Evolutionary conservation across 2,888 invertebrate species (phyloP).

Genomic region (Sphaerophoria rueppellii): DNA sequence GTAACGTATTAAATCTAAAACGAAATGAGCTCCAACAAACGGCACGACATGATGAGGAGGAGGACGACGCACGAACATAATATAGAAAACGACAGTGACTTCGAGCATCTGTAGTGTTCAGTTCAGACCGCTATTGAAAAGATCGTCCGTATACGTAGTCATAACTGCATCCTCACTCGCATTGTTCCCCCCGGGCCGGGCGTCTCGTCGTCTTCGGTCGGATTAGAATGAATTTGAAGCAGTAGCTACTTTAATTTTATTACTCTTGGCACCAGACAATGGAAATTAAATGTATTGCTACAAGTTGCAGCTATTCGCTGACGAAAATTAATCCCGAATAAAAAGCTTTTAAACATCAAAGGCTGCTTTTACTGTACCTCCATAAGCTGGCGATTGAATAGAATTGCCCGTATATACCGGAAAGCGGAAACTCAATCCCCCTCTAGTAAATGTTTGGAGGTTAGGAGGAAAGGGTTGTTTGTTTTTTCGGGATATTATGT

Average conservation of each 20-base stretch:
- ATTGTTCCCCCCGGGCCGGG: too few relatives aligned
- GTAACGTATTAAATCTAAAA: conserved; percentile 68
- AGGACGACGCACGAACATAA: conserved; percentile 2
- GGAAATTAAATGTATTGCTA: conserved; percentile 54
- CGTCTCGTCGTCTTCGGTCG: neutral
- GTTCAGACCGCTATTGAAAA: conserved; percentile 24
- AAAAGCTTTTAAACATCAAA: conserved; percentile 65
- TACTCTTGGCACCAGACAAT: conserved; percentile 66
- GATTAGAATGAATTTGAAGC: conserved; percentile 37
- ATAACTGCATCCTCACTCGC: conserved; percentile 42
- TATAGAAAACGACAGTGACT: neutral
- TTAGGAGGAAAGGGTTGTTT: conserved; percentile 9
- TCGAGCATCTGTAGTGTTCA: conserved; percentile 40
- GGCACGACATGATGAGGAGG: neutral
- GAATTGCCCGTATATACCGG: too few relatives aligned
- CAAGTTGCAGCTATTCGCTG: conserved; percentile 57
- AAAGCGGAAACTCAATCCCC: neutral
- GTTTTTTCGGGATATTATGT: neutral
- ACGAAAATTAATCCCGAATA: conserved; percentile 67
- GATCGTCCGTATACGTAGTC: conserved; percentile 11
- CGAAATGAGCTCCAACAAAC: conserved; percentile 59
- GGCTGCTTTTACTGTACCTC: conserved; percentile 5
- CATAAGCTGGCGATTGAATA: neutral
- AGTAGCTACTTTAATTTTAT: conserved; percentile 61
- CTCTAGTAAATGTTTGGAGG: neutral